Percentiles rank a stretch among this genome's conserved stretches.
Conservation (phyloP, 2,888 invertebrate genomes). For the Drosophila rubida region DNA sequence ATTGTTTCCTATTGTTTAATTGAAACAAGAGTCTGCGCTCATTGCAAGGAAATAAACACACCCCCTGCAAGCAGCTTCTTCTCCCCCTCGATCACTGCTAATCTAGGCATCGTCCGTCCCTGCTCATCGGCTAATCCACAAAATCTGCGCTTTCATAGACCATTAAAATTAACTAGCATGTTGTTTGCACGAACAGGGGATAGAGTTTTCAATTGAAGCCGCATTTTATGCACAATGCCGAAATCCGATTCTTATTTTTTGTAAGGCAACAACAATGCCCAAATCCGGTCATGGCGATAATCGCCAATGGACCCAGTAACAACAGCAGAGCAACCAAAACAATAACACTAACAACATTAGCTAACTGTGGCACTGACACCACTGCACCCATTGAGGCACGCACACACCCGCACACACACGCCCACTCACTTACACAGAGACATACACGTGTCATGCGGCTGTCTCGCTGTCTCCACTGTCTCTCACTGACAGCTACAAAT, state of each 20-base stretch:
- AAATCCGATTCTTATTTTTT: conserved; percentile 74
- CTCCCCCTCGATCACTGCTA: background rate
- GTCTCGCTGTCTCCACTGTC: conserved; percentile 37
- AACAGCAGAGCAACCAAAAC: conserved; percentile 14
- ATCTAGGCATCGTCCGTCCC: conserved; percentile 14
- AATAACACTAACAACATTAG: conserved; percentile 39
- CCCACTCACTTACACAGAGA: conserved; percentile 18
- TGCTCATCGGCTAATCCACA: conserved; percentile 61
- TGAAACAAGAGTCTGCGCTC: background rate
- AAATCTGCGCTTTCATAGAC: conserved; percentile 74
- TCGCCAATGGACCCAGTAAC: conserved; percentile 57
- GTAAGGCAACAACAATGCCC: conserved; percentile 18
- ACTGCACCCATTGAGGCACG: conserved; percentile 29
- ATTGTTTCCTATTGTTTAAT: background rate
- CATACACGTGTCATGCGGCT: conserved; percentile 67
- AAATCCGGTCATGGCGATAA: conserved; percentile 65
- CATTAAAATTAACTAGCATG: conserved; percentile 77
- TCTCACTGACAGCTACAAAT: conserved; percentile 79
- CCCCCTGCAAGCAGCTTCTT: background rate
- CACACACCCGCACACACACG: conserved; percentile 52
- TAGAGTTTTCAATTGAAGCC: conserved; percentile 53
- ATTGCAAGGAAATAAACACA: background rate
- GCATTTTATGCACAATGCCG: conserved; percentile 66
- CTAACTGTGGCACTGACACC: conserved; percentile 68
- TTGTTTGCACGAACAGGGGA: background rate